Evolutionary conservation across 1,140 invertebrate genomes (phyloP).

Genomic region (Pseudomyrmex cubaensis): DNA sequence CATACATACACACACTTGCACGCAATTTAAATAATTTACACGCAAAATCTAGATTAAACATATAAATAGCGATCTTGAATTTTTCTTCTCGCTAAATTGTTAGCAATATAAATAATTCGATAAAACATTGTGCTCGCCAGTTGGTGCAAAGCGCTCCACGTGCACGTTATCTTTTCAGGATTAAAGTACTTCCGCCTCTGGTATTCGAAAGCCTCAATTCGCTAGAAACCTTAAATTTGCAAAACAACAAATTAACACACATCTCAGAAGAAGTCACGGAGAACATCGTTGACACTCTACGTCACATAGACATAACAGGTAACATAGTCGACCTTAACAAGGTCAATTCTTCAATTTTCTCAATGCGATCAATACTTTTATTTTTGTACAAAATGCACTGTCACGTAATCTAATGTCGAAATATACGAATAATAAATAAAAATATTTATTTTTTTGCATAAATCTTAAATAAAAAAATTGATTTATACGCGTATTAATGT

Average conservation of each 20-base stretch:
- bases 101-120: no score
- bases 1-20: background rate
- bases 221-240: slow-evolving; percentile 93
- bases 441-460: background rate
- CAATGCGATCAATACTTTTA: background rate
- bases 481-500: background rate
- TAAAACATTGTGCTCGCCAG: background rate
- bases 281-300: slow-evolving; percentile 93
- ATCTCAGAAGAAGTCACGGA: slow-evolving; percentile 95
- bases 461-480: background rate
- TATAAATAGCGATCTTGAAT: background rate
- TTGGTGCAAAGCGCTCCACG: background rate
- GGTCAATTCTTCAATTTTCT: no score
- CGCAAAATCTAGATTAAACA: background rate
- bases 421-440: background rate
- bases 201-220: slow-evolving; percentile 95
- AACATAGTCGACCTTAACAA: slow-evolving; percentile 74
- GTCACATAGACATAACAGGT: slow-evolving; percentile 95
- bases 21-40: background rate
- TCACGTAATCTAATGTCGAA: background rate
- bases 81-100: no score
- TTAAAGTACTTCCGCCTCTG: slow-evolving; percentile 91
- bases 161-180: slow-evolving; percentile 86
- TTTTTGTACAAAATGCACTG: background rate
- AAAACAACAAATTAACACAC: slow-evolving; percentile 93